Conservation (phyloP, 92 coral and sea anemone genomes). For the Diadumene lineata region DNA sequence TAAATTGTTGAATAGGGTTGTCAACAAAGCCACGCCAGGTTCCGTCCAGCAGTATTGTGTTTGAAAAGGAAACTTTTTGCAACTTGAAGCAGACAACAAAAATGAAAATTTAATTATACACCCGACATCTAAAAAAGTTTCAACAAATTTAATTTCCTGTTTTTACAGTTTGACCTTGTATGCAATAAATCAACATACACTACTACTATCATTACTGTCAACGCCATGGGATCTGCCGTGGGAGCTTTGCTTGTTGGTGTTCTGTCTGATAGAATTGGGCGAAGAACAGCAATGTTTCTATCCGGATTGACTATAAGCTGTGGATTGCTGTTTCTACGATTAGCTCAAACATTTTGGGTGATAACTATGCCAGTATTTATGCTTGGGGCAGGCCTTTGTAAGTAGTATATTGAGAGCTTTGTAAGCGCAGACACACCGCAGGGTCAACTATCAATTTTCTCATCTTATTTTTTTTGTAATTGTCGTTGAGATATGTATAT, state of each 20-base stretch:
- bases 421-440: too few species aligned
- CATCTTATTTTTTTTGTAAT: too few species aligned
- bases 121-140: too few species aligned
- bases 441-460: too few species aligned
- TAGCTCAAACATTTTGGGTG: neutral
- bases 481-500: too few species aligned
- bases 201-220: slow-evolving; percentile 16
- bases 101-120: too few species aligned
- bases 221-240: slow-evolving; percentile 27
- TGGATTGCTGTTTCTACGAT: neutral
- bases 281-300: slow-evolving; percentile 26
- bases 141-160: too few species aligned
- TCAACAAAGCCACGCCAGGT: too few species aligned
- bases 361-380: neutral
- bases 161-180: slow-evolving; percentile 46
- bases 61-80: too few species aligned
- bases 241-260: slow-evolving; percentile 30
- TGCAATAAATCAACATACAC: slow-evolving; percentile 31
- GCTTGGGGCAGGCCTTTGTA: slow-evolving; percentile 1
- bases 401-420: slow-evolving; percentile 3
- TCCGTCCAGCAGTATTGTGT: too few species aligned
- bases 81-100: too few species aligned
- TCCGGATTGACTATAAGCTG: slow-evolving; percentile 19
- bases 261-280: slow-evolving; percentile 43
- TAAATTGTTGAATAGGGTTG: too few species aligned